These are phyloP conservation scores for Carterocephalus palaemon DNA, from an alignment of 2,888 invertebrate genomes.

Conservation along the genomic window DNA sequence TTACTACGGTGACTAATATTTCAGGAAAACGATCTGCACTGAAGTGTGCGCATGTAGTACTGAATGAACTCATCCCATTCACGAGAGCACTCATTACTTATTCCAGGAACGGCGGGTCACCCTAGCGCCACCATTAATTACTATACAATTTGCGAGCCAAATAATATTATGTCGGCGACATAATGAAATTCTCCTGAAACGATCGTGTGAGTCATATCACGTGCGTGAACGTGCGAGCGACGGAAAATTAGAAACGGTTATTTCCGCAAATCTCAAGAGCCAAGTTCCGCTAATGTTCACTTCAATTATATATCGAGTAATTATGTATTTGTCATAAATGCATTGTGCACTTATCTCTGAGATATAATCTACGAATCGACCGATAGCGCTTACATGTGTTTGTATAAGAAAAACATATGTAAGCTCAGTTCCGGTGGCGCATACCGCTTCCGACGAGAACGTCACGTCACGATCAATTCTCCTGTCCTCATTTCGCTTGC, in stretches of 20 bases:
- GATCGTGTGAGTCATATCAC: conserved; percentile 26
- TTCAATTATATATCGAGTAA: conserved; percentile 18
- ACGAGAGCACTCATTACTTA: conserved; percentile 33
- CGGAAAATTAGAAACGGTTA: conserved; percentile 7
- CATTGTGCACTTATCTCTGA: conserved; percentile 22
- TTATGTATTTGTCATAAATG: conserved; percentile 10
- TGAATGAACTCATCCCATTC: conserved; percentile 50
- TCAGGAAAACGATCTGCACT: conserved; percentile 39
- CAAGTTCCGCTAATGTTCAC: conserved; percentile 1
- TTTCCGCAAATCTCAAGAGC: conserved; percentile 6
- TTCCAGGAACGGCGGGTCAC: conserved; percentile 49
- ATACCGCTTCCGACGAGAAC: too few relatives aligned
- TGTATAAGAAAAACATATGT: too few relatives aligned
- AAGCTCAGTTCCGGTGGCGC: too few relatives aligned
- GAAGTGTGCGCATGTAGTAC: conserved; percentile 30
- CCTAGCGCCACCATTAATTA: conserved; percentile 31
- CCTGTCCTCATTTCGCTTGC: too few relatives aligned
- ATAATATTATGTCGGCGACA: conserved; percentile 19
- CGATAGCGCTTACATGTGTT: too few relatives aligned
- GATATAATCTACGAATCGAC: too few relatives aligned
- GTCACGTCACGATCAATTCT: too few relatives aligned
- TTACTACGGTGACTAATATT: conserved; percentile 38
- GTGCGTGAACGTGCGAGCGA: background rate
- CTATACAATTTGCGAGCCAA: conserved; percentile 21
- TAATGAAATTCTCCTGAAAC: conserved; percentile 28